Evolutionary conservation across 2,888 invertebrate species (phyloP), one percentile per base, ranked within the genome.

Genomic region (Thymelicus acteon): DNA sequence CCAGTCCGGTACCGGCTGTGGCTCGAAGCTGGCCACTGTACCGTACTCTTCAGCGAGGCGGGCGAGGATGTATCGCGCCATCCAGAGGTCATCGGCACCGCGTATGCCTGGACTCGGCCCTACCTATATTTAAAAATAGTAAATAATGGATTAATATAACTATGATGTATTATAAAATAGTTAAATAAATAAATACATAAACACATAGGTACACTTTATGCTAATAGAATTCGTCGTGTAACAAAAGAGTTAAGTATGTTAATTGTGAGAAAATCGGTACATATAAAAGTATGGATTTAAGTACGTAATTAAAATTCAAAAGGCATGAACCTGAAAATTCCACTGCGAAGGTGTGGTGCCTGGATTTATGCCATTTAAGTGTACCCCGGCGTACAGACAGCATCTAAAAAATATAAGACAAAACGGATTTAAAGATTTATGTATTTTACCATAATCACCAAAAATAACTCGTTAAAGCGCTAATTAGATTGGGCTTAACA

Each of bases 11-110:
- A 96, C 94, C 0, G 96, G 96, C 80, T 96, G 96, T 0, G 96
- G 96, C 73, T 96, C 96, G 47, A 96, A 92, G 0, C 95, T 94
- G 0, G 96, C 96, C 7, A 95, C 95, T 0, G 95, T 93, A 0
- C 98, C 98, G 84, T 97, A 98, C 82, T 98, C 98, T 87, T 98
- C 98, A 7, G 98, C 97, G 48, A 98, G 95, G 67, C 98, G 95
- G 75, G 97, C 96, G 70, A 98, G 90, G 67, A 98, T 95, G 87
- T 97, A 98, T 48, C 98, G 95, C 0, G 98, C 95, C 89, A 98
- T 95, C 98, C 98, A 98, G 54, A 98, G 90, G 80, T 98, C 97
- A 82, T 98, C 98, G 0, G 96, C 97, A 64, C 96, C 94, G 10
- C 94, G 93, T 74, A 98, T 96, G 0, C 98, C 98, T 72, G 96